phyloP scores from a whole-genome alignment of 1,140 invertebrate genomes.

The Liolophura sinensis region DNA sequence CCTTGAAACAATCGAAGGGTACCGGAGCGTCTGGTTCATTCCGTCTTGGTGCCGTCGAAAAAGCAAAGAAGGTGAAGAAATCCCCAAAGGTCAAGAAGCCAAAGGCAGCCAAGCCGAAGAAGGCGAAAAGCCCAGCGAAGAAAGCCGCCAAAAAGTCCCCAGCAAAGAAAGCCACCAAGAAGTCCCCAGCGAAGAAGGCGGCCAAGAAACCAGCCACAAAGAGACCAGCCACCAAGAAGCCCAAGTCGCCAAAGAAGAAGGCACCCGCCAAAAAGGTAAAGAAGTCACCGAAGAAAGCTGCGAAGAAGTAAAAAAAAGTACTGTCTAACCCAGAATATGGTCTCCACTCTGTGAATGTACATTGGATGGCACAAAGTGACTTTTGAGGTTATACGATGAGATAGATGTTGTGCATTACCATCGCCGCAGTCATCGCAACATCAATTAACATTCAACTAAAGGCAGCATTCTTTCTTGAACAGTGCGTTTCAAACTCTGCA shows the following conservation, averaged over 20 bases:
- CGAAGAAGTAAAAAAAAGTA: too few species aligned
- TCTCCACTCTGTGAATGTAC: too few species aligned
- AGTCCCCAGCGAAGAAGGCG: constrained; percentile 24
- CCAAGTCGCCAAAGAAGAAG: constrained; percentile 31
- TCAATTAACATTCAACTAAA: too few species aligned
- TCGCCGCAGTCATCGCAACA: too few species aligned
- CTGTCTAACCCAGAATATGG: too few species aligned
- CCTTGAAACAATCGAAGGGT: constrained; percentile 51
- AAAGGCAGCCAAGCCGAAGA: constrained; percentile 27
- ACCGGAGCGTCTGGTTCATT: constrained; percentile 57
- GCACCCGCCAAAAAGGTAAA: constrained; percentile 25
- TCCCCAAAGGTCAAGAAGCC: constrained; percentile 25
- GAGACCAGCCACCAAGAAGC: constrained; percentile 11
- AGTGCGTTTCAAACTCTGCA: too few species aligned
- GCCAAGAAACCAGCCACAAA: constrained; percentile 19
- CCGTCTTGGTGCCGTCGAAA: constrained; percentile 40
- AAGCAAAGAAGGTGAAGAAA: constrained; percentile 27
- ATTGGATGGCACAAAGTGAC: too few species aligned
- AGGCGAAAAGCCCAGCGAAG: constrained; percentile 12
- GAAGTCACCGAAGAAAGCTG: constrained; percentile 6
- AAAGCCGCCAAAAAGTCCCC: constrained; percentile 10
- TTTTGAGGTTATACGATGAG: too few species aligned
- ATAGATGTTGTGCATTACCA: too few species aligned
- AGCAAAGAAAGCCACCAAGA: constrained; percentile 20
- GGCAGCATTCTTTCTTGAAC: too few species aligned